Percentiles rank a stretch among this genome's conserved stretches.
Conservation (phyloP, 1,140 invertebrate genomes). For the Drosophila pallidifrons region DNA sequence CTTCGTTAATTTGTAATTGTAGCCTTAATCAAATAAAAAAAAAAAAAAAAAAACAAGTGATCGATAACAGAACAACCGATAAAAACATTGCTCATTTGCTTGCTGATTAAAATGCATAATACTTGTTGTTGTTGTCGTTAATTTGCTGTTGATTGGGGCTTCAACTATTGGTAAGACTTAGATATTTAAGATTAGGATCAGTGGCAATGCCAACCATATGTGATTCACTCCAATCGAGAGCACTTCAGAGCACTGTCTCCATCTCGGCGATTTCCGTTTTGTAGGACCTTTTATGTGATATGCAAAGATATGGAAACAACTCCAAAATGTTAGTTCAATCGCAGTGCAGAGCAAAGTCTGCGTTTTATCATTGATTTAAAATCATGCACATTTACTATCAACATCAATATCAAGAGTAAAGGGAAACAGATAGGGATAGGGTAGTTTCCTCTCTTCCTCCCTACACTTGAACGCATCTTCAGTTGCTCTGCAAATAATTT, state of each 20-base stretch:
- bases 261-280: slow-evolving; percentile 93
- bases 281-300: slow-evolving; percentile 84
- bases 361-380: neutral
- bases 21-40: slow-evolving; percentile 27
- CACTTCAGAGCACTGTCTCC: slow-evolving; percentile 94
- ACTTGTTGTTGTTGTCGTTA: slow-evolving; percentile 29
- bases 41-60: neutral
- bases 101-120: slow-evolving; percentile 35
- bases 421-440: too few relatives aligned
- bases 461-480: neutral
- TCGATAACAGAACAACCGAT: slow-evolving; percentile 13
- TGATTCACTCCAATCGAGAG: slow-evolving; percentile 29
- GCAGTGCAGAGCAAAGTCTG: neutral
- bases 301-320: slow-evolving; percentile 9
- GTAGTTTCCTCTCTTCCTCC: neutral
- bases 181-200: slow-evolving; percentile 28
- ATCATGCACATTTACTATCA: slow-evolving; percentile 11
- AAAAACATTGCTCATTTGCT: slow-evolving; percentile 40
- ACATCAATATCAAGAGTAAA: neutral
- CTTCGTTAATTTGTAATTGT: slow-evolving; percentile 28
- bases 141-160: slow-evolving; percentile 20
- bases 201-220: slow-evolving; percentile 17
- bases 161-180: slow-evolving; percentile 29
- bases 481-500: slow-evolving; percentile 2
- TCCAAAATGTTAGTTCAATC: slow-evolving; percentile 42